Conservation (phyloP, 2,797 vertebrate species). For the Spinus pinus region DNA sequence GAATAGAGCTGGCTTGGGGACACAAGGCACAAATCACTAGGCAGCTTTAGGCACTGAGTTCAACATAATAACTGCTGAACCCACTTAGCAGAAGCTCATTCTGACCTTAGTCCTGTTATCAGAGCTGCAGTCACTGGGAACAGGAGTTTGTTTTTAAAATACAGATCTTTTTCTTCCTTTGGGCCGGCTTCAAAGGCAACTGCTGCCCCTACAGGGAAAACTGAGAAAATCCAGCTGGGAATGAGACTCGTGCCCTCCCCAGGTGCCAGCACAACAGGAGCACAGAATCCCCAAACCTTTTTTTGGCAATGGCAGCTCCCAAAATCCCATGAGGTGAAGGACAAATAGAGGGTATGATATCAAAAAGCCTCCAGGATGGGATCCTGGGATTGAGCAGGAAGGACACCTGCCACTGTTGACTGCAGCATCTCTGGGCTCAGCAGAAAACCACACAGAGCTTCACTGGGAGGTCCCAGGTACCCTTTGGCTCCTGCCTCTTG, state of each 20-base stretch:
- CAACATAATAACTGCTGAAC: not conserved
- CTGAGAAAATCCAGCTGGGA: not conserved
- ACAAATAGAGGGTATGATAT: not conserved
- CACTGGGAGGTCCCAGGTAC: not conserved
- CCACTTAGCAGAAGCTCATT: not conserved
- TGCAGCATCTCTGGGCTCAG: not conserved
- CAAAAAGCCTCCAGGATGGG: not conserved
- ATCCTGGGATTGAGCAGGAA: not conserved
- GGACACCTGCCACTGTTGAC: not conserved
- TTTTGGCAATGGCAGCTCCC: not conserved
- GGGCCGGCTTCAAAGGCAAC: not conserved
- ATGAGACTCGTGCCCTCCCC: not conserved
- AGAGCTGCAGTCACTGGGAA: not conserved
- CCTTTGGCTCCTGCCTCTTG: not conserved
- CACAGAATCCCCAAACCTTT: not conserved
- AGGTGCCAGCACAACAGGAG: not conserved
- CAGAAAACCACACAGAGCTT: not conserved
- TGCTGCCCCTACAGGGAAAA: slow-evolving; percentile 28
- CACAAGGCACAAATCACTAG: not conserved
- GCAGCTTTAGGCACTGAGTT: not conserved
- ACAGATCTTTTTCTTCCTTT: not conserved
- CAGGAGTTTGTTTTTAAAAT: not conserved
- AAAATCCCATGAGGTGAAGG: not conserved
- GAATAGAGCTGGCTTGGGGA: not conserved
- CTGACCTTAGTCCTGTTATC: not conserved